These are phyloP conservation scores for Oncopodura yosiiana DNA, from an alignment of 1,140 invertebrate species.

Conservation along the genomic window DNA sequence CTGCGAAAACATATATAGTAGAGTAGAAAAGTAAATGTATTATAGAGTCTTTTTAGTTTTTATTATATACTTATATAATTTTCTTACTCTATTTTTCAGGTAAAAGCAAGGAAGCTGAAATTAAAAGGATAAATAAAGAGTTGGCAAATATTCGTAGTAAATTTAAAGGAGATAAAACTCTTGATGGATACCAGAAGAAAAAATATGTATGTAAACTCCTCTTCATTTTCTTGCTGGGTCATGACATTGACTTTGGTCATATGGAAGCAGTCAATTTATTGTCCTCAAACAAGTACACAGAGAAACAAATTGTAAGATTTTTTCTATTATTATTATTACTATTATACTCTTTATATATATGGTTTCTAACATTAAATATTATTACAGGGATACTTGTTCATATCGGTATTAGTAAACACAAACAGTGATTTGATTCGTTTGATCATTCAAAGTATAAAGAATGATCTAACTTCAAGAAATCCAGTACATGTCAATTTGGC, in stretches of 20 bases:
- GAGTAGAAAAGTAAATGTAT: too few relatives aligned
- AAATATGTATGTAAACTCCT: slow-evolving; percentile 99
- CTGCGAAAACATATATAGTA: too few relatives aligned
- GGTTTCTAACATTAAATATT: slow-evolving; percentile 21
- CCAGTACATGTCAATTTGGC: slow-evolving; percentile 97
- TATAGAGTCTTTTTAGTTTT: too few relatives aligned
- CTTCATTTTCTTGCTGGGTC: slow-evolving; percentile 97
- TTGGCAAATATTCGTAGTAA: slow-evolving; percentile 98
- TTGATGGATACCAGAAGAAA: slow-evolving; percentile 99
- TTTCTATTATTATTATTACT: not conserved
- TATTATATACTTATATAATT: too few relatives aligned
- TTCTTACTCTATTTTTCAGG: slow-evolving; percentile 55
- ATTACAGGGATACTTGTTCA: slow-evolving; percentile 92
- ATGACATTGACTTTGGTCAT: slow-evolving; percentile 99
- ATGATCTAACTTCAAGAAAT: slow-evolving; percentile 92
- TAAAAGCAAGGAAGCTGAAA: slow-evolving; percentile 99
- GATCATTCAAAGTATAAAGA: slow-evolving; percentile 99
- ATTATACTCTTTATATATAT: not conserved
- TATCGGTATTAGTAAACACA: slow-evolving; percentile 97
- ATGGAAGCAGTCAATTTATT: slow-evolving; percentile 99
- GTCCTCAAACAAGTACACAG: slow-evolving; percentile 99
- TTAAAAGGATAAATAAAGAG: slow-evolving; percentile 99
- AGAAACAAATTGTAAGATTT: slow-evolving; percentile 96
- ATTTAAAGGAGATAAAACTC: slow-evolving; percentile 99
- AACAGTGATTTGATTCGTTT: slow-evolving; percentile 98